A percentile compares a stretch with the other conserved stretches of the same genome.
Conservation (phyloP, 2,888 invertebrate genomes). For the Diploptera punctata region DNA sequence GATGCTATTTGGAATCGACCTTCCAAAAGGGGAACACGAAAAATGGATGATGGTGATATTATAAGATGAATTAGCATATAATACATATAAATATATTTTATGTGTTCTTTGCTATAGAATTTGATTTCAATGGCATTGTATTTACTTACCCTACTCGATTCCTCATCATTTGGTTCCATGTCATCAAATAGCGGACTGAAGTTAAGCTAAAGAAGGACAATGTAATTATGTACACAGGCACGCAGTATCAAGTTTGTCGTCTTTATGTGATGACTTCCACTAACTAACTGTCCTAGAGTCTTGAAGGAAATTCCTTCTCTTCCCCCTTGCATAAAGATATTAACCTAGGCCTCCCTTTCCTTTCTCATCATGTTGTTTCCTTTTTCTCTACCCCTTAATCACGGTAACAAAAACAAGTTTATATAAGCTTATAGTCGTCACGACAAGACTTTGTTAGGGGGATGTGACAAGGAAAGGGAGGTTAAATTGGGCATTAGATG, state of each 20-base stretch:
- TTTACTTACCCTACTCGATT: neutral
- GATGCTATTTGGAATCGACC: no score
- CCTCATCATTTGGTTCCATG: neutral
- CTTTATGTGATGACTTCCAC: neutral
- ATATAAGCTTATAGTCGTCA: neutral
- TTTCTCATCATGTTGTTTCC: neutral
- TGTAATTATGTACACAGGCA: no score
- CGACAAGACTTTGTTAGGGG: neutral
- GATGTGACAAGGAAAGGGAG: no score
- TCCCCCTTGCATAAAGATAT: neutral
- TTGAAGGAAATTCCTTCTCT: neutral
- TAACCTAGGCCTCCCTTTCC: neutral
- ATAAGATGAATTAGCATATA: no score
- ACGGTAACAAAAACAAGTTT: neutral
- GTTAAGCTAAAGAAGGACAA: no score
- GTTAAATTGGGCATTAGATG: no score
- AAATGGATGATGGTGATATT: no score
- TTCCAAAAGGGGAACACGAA: no score
- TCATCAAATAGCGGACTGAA: no score
- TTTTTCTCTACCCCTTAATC: neutral
- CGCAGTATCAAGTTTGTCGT: neutral
- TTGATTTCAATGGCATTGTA: no score
- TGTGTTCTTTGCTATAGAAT: no score
- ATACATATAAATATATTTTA: no score
- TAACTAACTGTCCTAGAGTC: slow-evolving; percentile 8